Base-by-base conservation (phyloP, 2,888 invertebrate genomes). In the Chrysolina americana region DNA sequence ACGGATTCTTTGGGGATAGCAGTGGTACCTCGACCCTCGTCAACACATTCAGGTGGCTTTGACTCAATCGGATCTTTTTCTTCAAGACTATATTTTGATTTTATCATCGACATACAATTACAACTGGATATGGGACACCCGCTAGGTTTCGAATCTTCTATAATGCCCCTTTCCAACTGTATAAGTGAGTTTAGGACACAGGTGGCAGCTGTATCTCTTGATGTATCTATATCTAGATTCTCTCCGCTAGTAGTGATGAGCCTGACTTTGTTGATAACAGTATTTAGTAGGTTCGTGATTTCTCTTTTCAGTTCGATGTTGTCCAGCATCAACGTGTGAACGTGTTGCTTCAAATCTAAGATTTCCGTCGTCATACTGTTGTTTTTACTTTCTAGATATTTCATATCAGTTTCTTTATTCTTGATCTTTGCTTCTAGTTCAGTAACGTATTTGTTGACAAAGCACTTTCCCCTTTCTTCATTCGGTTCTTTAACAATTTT, bases 271-370 rank as follows among this genome's bases (percentile, higher is more conserved):
- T 68, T 36, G 44, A 79, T 78, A 19, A 80, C 72, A 70, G 78
- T 79, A 5, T 65, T 68, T 41, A 81, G 75, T 53, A 81, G 59
- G 68, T 73, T 79, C 41, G 77, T 71, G 56, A 79, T 79, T n/a
- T 77, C 78, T 13, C 59, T 23, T 56, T 77, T 79, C 47, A 81
- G 48, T 10, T 66, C 70, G 23, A 77, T 77, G 41, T 81, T 80
- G 28, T 81, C 80, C 0, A 74, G 50, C n/a, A 77, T 70, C n/a
- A 80, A 41, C 47, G 78, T 80, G 19, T 76, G 70, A 10, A 79
- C 59, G 19, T 77, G 71, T 41, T 76, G 69, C 41, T 78, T 79
- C 41, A 80, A 63, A 53, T 79, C 76, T 13, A 71, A 69, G 13
- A 79, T 74, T 50, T 81, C 78, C 28, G 53, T 70, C 0, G 74